phyloP scores from a whole-genome alignment of 2,888 invertebrate genomes.

The Lasioglossum morio region DNA sequence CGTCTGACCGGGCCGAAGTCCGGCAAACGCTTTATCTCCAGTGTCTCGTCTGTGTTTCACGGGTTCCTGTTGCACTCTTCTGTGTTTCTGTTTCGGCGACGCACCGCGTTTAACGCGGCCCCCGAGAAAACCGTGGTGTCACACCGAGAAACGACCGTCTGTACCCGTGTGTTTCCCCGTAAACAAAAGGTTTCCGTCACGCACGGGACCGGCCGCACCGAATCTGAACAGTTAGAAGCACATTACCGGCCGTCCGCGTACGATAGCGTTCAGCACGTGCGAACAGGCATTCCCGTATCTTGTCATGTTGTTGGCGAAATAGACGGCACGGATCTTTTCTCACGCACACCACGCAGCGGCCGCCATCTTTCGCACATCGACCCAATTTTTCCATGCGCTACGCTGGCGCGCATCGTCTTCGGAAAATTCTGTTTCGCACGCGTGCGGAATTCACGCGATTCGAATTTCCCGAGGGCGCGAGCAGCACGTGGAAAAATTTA shows the following conservation, averaged over 20 bases:
- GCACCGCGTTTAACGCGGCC: slow-evolving; percentile 46
- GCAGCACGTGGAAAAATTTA: slow-evolving; percentile 15
- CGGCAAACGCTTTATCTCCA: slow-evolving; percentile 73
- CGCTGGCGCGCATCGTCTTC: slow-evolving; percentile 59
- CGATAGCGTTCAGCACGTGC: slow-evolving; percentile 50
- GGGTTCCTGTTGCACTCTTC: slow-evolving; percentile 11
- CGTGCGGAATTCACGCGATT: slow-evolving; percentile 33
- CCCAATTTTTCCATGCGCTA: slow-evolving; percentile 77
- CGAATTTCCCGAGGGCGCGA: slow-evolving; percentile 12
- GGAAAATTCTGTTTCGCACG: slow-evolving; percentile 53
- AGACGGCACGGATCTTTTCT: slow-evolving; percentile 54
- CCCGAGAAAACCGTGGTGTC: background rate
- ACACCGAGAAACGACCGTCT: background rate
- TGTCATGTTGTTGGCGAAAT: slow-evolving; percentile 63
- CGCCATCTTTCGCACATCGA: slow-evolving; percentile 83
- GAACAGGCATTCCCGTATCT: slow-evolving; percentile 50
- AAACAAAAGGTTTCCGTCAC: slow-evolving; percentile 75
- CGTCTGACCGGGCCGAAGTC: slow-evolving; percentile 80
- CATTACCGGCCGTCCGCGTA: slow-evolving; percentile 39
- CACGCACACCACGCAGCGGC: slow-evolving; percentile 70
- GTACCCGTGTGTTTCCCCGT: slow-evolving; percentile 59
- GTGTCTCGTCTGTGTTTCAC: slow-evolving; percentile 56
- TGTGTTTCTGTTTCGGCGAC: slow-evolving; percentile 40
- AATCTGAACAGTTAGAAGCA: slow-evolving; percentile 37
- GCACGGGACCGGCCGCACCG: slow-evolving; percentile 41